phyloP scores from a whole-genome alignment of 2,797 vertebrate species.

The Arctocebus calabarensis region DNA sequence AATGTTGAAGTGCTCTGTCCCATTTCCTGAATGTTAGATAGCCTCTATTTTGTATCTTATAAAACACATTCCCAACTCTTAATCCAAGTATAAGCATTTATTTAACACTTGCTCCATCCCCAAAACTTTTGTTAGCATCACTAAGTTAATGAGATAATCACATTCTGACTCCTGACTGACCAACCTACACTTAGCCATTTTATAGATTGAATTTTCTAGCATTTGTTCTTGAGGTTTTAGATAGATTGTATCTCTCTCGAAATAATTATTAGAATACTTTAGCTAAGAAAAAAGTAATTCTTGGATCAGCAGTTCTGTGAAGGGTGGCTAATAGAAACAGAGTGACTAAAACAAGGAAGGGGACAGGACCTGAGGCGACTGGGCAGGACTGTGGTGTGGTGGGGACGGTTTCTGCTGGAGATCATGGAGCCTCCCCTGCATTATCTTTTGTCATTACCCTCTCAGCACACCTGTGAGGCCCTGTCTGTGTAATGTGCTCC shows the following conservation, averaged over 20 bases:
- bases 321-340: background rate
- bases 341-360: background rate
- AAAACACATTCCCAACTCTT: background rate
- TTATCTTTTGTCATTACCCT: background rate
- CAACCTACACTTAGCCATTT: background rate
- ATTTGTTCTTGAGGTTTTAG: background rate
- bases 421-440: no score
- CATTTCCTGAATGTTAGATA: background rate
- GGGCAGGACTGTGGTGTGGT: rapidly evolving
- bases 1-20: background rate
- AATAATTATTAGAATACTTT: background rate
- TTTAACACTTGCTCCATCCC: background rate
- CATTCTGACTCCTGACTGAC: background rate
- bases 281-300: background rate
- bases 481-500: background rate
- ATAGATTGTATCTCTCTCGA: background rate
- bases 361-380: background rate
- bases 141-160: background rate
- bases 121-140: background rate
- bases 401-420: background rate
- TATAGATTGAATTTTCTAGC: background rate
- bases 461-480: background rate
- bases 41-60: background rate
- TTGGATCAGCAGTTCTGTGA: background rate
- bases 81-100: background rate